Evolutionary conservation across 2,113 vertebrate genomes (phyloP), one percentile per base, ranked within the genome.

Genomic region (Rhea americana): DNA sequence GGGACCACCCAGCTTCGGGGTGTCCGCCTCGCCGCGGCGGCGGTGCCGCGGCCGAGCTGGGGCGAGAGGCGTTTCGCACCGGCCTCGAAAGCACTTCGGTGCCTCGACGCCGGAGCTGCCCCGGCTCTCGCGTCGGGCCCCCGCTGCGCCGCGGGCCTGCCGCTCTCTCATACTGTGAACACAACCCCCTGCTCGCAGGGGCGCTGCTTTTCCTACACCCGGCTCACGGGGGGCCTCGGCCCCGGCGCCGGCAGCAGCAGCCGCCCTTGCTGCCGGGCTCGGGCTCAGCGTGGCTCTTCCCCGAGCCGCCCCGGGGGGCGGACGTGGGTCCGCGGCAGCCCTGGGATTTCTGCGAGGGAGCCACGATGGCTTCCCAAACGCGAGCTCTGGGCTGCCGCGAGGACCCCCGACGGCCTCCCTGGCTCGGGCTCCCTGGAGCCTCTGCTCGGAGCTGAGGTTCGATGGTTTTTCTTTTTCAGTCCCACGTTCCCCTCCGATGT

Each of bases 111-210:
- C 43, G n/a, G 16, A 58, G 55, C n/a, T 2, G 12, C 26, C 62
- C 24, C 43, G 3, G 43, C 66, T 43, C 13, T 32, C 17, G 7
- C 28, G 16, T 8, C 28, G 2, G 28, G 17, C 7, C 28, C 28
- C 53, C 26, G 30, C 51, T 30, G 15, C 28, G 17, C 30, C 30
- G 16, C 28, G 16, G 32, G 28, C 55, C 55, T 58, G 28, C 8
- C 9, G 8, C 55, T 73, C 75, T 84, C 88, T 86, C 79, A 83
- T 94, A 96, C 95, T 97, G 97, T 97, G 97, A 97, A 97, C 81
- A 73, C 2, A 7, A 84, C 13, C 90, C 93, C 89, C 77, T 91
- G 48, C 91, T 82, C 93, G 87, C 63, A 93, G 96, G 93, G 93
- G 78, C 16, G 26, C 35, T 35, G 35, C 35, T 35, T 35, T 35